Evolutionary conservation across 2,888 invertebrate genomes (phyloP), one percentile per base, ranked within the genome.

Genomic region (Hypercompe scribonia): DNA sequence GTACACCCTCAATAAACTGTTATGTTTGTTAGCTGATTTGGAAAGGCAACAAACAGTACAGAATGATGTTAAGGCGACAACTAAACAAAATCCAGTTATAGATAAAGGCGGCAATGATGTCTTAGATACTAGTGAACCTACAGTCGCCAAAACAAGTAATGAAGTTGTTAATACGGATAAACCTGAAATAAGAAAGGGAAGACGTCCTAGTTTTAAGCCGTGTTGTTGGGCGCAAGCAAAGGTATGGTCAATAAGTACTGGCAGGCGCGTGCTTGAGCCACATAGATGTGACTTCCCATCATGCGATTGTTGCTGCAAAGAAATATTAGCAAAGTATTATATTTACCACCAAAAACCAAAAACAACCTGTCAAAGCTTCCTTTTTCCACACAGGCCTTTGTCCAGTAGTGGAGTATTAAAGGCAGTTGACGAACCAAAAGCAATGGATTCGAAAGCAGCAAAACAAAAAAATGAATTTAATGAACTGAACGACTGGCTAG

Each of bases 201-300:
- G 31, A 31, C 5, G 4, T 8, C 4, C 18, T 61, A 0, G 7
- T 7, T 11, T 21, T 13, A n/a, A 21, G 33, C 31, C 24, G 0
- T 70, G 70, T 61, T 70, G 70, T 54, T 70, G 65, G 70, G 70
- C 70, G 50, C 70, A 28, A 70, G 36, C 24, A 13, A 50, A 46
- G 18, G 1, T 54, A n/a, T 7, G 28, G 21, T 36, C 34, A 18
- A 15, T 70, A 21, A 46, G 15, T n/a, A 46, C n/a, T 15, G 3
- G 39, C 3, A 21, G 8, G 15, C 4, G 11, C 31, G 3, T 31
- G 5, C 21, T 24, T 7, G 15, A 34, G 5, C 2, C 1, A 36
- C 70, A 70, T 24, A 10, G 4, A 31, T 70, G 70, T 50, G 3
- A 0, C 4, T 39, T 13, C 28, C 39, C 15, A 21, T 34, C 34